A percentile compares a stretch with the other conserved stretches of the same genome.
Conservation (phyloP, 2,888 invertebrate species). For the Epistrophe eligans region DNA sequence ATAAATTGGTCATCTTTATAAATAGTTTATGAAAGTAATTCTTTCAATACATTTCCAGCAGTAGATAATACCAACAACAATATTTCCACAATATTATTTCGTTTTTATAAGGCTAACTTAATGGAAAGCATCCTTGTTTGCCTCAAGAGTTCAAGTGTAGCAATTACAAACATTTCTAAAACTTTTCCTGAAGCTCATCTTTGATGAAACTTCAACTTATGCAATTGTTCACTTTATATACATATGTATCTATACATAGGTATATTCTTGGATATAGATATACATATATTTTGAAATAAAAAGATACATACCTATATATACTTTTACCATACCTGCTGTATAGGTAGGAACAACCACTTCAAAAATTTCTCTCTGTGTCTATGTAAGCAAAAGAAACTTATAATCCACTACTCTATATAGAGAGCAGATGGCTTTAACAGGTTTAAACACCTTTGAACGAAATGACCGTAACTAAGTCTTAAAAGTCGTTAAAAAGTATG, state of each 20-base stretch:
- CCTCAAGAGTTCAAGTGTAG: slow-evolving; percentile 29
- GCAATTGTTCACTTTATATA: slow-evolving; percentile 28
- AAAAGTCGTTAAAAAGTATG: slow-evolving; percentile 28
- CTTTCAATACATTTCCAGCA: neutral
- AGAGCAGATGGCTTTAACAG: slow-evolving; percentile 30
- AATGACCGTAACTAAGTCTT: slow-evolving; percentile 47
- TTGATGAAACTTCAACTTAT: slow-evolving; percentile 24
- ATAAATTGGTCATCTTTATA: neutral
- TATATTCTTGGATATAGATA: neutral
- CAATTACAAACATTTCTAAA: slow-evolving; percentile 44
- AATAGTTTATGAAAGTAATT: neutral
- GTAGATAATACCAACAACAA: neutral
- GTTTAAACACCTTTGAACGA: slow-evolving; percentile 49
- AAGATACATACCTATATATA: neutral
- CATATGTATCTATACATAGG: neutral
- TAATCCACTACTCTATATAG: slow-evolving; percentile 28
- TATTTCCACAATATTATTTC: slow-evolving; percentile 13
- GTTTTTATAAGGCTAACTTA: slow-evolving; percentile 18
- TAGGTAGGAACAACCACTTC: slow-evolving; percentile 40
- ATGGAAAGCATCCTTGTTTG: slow-evolving; percentile 35
- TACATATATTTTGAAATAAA: slow-evolving; percentile 4
- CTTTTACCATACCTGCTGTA: neutral
- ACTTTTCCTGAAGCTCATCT: slow-evolving; percentile 32
- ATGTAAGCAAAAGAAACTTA: slow-evolving; percentile 31
- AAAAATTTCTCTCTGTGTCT: slow-evolving; percentile 32